A percentile compares a stretch with the other conserved stretches of the same genome.
Evolutionary conservation across 2,888 invertebrate species (phyloP).

Genomic region (Alcis repandata): DNA sequence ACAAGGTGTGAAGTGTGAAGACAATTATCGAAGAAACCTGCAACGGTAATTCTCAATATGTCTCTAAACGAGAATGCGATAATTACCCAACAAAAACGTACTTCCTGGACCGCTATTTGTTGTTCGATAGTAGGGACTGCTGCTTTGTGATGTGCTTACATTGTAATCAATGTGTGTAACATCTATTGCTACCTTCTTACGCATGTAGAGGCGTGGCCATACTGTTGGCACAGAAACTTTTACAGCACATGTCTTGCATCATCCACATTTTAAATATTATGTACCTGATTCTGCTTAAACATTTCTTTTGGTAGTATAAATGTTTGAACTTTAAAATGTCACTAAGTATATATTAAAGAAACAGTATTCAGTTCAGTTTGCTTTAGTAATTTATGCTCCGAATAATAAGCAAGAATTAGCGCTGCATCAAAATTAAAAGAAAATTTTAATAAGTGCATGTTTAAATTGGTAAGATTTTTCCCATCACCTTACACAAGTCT

Average conservation of each 20-base stretch:
- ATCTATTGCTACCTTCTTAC: conserved; percentile 43
- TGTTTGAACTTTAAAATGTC: too few relatives aligned
- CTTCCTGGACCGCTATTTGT: conserved; percentile 40
- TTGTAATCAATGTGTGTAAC: conserved; percentile 34
- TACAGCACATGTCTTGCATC: not conserved
- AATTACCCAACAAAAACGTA: conserved; percentile 41
- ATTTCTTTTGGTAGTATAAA: too few relatives aligned
- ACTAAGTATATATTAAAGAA: too few relatives aligned
- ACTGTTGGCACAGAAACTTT: not conserved
- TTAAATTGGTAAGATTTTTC: conserved; percentile 2
- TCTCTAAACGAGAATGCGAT: conserved; percentile 39
- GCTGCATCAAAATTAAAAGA: too few relatives aligned
- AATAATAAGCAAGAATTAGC: too few relatives aligned
- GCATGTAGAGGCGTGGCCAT: conserved; percentile 22
- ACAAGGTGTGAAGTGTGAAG: conserved; percentile 27
- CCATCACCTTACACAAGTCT: not conserved
- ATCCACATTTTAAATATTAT: not conserved
- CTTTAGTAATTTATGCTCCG: too few relatives aligned
- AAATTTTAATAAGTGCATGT: too few relatives aligned
- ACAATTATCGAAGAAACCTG: conserved; percentile 35
- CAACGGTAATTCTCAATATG: conserved; percentile 32
- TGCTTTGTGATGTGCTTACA: conserved; percentile 28
- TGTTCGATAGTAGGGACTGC: conserved; percentile 19
- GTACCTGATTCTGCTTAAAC: too few relatives aligned
- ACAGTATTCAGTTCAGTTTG: too few relatives aligned